Base-by-base conservation (phyloP, 1,140 invertebrate species). In the Choristoneura fumiferana region DNA sequence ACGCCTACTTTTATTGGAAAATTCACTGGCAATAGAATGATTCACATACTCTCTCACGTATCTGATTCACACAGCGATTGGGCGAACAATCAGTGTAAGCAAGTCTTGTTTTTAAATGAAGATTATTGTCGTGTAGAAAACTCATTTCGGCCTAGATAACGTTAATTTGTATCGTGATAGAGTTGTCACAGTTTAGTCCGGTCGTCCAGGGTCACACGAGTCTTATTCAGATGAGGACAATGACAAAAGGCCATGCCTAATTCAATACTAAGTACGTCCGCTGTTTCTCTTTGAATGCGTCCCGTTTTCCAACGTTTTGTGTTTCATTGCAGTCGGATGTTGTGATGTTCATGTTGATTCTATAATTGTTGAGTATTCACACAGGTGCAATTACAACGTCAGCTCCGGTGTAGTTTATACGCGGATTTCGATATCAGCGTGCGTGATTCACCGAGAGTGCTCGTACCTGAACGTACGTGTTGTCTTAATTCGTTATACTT, bases 291-390 rank as follows among this genome's bases (percentile, higher is more conserved):
- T 33, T 37, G n/a, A 49, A 29, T 29, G 22, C 22, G 6, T 3
- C 18, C 43, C 43, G 43, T 49, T 29, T 18, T 15, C 40, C 15
- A 17, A n/a, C 40, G 15, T 18, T 45, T 45, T 45, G 40, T 45
- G 15, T 49, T 49, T 49, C 10, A 22, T 15, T 10, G 22, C 18
- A n/a, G 43, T 49, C 43, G 43, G 43, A 49, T 29, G 43, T 49
- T 49, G 43, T 49, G 43, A 22, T 49, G 43, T 49, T 29, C 43
- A 29, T 3, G 43, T 49, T 18, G 43, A 12, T 49, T 8, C 43
- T 49, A 18, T 49, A 49, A 49, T 49, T 49, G 43, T 29, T 49
- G 43, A 49, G 12, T 22, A 22, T 49, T 49, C 43, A 49, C 43
- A 49, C 43, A 49, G 43, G 18, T 29, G 22, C 29, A 17, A 49